These are phyloP conservation scores for Diabrotica virgifera DNA, from an alignment of 1,140 invertebrate genomes.

Conservation along the genomic window DNA sequence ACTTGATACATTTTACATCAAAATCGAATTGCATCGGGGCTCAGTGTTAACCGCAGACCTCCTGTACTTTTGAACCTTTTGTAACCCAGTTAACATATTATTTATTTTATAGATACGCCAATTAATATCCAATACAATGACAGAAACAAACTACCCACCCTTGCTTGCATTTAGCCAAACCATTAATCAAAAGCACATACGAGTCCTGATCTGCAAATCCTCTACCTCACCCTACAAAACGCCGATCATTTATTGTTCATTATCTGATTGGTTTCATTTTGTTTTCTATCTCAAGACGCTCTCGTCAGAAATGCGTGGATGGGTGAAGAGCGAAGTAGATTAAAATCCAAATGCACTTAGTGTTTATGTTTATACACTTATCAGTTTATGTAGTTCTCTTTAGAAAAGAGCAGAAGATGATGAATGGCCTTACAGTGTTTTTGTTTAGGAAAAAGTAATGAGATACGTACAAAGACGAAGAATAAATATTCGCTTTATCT, in stretches of 20 bases:
- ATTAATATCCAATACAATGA: too few relatives aligned
- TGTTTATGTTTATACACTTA: slow-evolving; percentile 15
- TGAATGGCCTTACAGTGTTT: slow-evolving; percentile 13
- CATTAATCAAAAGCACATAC: too few relatives aligned
- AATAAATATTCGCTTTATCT: slow-evolving; percentile 15
- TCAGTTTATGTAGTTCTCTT: slow-evolving; percentile 16
- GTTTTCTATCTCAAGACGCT: slow-evolving; percentile 11
- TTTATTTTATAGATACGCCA: too few relatives aligned
- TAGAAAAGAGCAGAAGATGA: slow-evolving; percentile 4
- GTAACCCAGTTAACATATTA: too few relatives aligned
- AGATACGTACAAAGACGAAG: slow-evolving; percentile 12
- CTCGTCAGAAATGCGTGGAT: slow-evolving; percentile 7
- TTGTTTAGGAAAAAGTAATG: slow-evolving; percentile 12
- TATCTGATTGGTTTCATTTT: slow-evolving; percentile 20
- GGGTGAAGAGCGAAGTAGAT: slow-evolving; percentile 9
- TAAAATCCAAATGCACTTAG: slow-evolving; percentile 13
- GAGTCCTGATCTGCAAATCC: too few relatives aligned
- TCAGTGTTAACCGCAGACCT: too few relatives aligned
- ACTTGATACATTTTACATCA: too few relatives aligned
- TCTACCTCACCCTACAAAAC: neutral
- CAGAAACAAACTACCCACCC: too few relatives aligned
- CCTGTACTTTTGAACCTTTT: too few relatives aligned
- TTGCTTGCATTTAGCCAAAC: too few relatives aligned
- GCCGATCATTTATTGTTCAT: slow-evolving; percentile 17
- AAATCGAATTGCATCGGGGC: too few relatives aligned